phyloP scores from a whole-genome alignment of 2,113 vertebrate species.

The Peromyscus leucopus region DNA sequence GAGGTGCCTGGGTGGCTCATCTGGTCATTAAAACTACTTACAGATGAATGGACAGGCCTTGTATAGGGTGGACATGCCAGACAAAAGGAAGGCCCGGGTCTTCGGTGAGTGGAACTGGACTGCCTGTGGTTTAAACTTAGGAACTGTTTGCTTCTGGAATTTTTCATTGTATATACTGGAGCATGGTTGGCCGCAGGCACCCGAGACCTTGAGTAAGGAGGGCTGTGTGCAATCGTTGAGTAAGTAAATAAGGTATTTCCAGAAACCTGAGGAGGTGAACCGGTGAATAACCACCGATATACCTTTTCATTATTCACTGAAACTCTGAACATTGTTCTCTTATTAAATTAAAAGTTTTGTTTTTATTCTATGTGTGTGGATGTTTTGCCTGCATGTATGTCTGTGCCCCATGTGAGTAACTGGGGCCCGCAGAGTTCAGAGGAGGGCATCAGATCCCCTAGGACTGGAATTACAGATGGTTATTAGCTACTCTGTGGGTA shows the following conservation, averaged over 20 bases:
- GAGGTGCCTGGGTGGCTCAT: background rate
- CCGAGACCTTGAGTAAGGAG: background rate
- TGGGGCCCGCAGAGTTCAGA: background rate
- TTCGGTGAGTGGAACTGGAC: background rate
- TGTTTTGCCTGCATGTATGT: background rate
- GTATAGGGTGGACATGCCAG: background rate
- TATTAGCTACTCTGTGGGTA: background rate
- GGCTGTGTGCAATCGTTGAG: background rate
- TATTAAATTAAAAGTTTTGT: background rate
- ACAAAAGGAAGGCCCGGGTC: background rate
- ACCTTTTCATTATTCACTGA: background rate
- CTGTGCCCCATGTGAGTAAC: background rate
- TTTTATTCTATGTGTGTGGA: background rate
- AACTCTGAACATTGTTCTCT: background rate
- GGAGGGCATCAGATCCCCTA: background rate
- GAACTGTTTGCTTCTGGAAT: background rate
- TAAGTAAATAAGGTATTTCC: background rate
- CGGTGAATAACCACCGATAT: background rate
- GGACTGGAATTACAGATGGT: background rate
- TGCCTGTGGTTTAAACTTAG: background rate
- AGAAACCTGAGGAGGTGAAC: background rate
- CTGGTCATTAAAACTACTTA: background rate
- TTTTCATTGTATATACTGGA: background rate
- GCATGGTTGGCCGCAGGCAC: background rate
- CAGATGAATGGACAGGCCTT: fast-evolving